phyloP scores from a whole-genome alignment of 1,140 invertebrate genomes.

The Cheumatopsyche charites region DNA sequence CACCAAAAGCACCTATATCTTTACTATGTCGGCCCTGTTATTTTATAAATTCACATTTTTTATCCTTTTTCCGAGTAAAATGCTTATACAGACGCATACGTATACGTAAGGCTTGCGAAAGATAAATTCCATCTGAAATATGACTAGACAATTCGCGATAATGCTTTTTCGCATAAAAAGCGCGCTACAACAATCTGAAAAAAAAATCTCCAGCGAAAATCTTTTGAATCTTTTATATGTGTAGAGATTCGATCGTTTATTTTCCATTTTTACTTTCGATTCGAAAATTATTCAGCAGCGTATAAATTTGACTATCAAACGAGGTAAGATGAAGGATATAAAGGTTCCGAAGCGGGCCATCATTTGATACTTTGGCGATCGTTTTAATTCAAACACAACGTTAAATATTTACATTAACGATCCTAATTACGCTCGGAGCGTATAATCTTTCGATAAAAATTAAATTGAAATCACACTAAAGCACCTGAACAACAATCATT shows the following conservation, averaged over 20 bases:
- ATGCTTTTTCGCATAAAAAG: not conserved
- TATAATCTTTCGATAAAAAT: not conserved
- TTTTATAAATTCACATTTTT: conserved; percentile 38
- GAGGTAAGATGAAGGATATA: conserved; percentile 11
- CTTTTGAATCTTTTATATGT: too few species aligned
- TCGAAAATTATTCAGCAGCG: conserved; percentile 20
- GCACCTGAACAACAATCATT: conserved; percentile 25
- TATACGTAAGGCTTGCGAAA: not conserved
- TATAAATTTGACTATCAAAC: conserved; percentile 27
- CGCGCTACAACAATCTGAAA: too few species aligned
- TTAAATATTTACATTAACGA: conserved; percentile 16
- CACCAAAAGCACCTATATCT: conserved; percentile 36
- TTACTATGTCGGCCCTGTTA: conserved; percentile 11
- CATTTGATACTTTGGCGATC: not conserved
- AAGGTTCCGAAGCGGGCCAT: not conserved
- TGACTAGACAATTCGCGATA: conserved; percentile 22
- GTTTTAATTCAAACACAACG: conserved; percentile 1
- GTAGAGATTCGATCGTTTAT: not conserved
- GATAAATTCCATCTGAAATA: conserved; percentile 29
- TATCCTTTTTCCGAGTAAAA: conserved; percentile 18
- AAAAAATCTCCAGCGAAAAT: too few species aligned
- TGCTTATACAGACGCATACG: not conserved
- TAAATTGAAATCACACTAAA: not conserved
- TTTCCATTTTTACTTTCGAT: conserved; percentile 19
- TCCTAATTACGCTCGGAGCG: not conserved